Percentiles rank a stretch among this genome's conserved stretches.
Conservation (phyloP, 2,797 vertebrate genomes). For the Otus scops region DNA sequence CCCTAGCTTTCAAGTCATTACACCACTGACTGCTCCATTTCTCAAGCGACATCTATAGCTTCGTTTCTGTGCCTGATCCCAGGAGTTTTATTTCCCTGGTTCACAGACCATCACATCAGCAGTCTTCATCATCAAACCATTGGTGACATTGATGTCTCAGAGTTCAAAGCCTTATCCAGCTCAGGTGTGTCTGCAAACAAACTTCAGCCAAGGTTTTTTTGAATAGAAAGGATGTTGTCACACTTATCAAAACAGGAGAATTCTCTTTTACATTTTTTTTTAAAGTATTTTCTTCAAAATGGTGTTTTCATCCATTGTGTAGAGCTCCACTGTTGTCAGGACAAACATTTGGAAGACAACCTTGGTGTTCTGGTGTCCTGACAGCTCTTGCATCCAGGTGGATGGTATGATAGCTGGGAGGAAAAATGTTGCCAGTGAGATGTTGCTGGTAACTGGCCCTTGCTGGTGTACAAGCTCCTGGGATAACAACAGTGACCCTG, state of each 20-base stretch:
- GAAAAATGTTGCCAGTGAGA: background rate
- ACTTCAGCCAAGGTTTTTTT: background rate
- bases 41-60: background rate
- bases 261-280: background rate
- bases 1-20: background rate
- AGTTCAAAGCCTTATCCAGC: background rate
- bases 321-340: background rate
- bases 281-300: background rate
- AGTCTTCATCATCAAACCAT: background rate
- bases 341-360: background rate
- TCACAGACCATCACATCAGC: background rate
- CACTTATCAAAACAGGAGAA: background rate
- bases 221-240: background rate
- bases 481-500: background rate
- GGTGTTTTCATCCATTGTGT: accelerated
- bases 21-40: background rate
- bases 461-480: background rate
- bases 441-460: background rate
- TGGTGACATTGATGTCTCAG: background rate
- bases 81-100: background rate
- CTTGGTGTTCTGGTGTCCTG: background rate
- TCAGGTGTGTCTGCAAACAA: background rate
- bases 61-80: background rate
- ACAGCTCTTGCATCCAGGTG: background rate
- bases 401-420: background rate